Evolutionary conservation across 30 jellyfish, hydroid and myxozoan species (phyloP).

Genomic region (Thelohanellus kitauei): DNA sequence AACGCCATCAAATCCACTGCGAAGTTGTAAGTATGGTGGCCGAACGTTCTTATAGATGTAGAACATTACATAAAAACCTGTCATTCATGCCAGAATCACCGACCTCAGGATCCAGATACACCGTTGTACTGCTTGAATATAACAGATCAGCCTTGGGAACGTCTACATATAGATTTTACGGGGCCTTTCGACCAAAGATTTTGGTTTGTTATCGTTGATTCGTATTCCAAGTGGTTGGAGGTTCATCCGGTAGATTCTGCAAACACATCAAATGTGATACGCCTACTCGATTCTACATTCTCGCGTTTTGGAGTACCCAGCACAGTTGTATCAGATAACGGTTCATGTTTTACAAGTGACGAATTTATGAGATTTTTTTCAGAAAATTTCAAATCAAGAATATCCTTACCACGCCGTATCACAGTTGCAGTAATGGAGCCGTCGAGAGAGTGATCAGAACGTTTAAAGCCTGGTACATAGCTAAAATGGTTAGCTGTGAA

Average conservation of each 20-base stretch:
- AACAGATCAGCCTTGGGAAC: slow-evolving; percentile 12
- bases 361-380: too few species aligned
- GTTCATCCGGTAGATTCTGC: slow-evolving; percentile 7
- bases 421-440: too few species aligned
- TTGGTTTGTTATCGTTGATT: slow-evolving; percentile 4
- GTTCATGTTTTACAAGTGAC: too few species aligned
- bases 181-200: slow-evolving; percentile 11
- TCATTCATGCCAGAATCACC: slow-evolving; percentile 10
- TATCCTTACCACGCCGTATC: too few species aligned
- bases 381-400: too few species aligned
- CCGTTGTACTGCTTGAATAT: slow-evolving; percentile 2
- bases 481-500: too few species aligned
- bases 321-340: too few species aligned
- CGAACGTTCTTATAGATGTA: slow-evolving; percentile 3
- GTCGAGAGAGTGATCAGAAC: too few species aligned
- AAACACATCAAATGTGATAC: too few species aligned
- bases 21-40: slow-evolving; percentile 10
- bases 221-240: slow-evolving; percentile 14
- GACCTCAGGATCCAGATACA: slow-evolving; percentile 4
- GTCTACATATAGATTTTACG: slow-evolving; percentile 1
- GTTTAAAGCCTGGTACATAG: too few species aligned
- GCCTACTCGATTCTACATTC: too few species aligned
- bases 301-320: too few species aligned
- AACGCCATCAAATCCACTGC: slow-evolving; percentile 4
- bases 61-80: slow-evolving; percentile 3